Conservation (phyloP, 2,888 invertebrate species). For the Lochmaea capreae region DNA sequence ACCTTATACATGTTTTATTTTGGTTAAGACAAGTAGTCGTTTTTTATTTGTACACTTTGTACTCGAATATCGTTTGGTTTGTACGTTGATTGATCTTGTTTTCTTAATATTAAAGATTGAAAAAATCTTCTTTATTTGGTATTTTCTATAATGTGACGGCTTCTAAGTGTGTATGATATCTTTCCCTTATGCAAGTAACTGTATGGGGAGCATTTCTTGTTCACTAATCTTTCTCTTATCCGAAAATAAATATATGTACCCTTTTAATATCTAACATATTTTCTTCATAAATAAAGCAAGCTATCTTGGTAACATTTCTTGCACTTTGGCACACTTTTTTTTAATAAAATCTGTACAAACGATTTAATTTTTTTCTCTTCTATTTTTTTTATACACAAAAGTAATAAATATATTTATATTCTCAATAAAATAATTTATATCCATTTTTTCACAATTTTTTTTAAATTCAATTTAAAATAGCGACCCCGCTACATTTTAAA, state of each 20-base stretch:
- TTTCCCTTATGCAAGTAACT: conserved; percentile 55
- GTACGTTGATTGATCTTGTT: conserved; percentile 32
- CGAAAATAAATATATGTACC: conserved; percentile 66
- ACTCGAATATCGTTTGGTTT: conserved; percentile 7
- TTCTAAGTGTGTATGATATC: conserved; percentile 45
- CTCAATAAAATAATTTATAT: conserved; percentile 61
- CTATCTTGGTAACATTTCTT: conserved; percentile 65
- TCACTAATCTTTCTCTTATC: conserved; percentile 35
- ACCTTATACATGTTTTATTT: background rate
- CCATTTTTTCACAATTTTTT: conserved; percentile 67
- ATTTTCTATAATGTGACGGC: conserved; percentile 31
- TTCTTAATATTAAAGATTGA: conserved; percentile 27
- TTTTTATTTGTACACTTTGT: background rate
- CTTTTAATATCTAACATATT: conserved; percentile 59
- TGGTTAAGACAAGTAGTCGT: background rate
- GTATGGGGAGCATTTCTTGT: conserved; percentile 32
- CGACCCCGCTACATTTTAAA: conserved; percentile 61
- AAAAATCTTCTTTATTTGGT: conserved; percentile 24
- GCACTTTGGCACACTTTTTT: conserved; percentile 68
- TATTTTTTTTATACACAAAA: conserved; percentile 64
- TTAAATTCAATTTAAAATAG: conserved; percentile 61
- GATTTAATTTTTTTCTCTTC: conserved; percentile 62
- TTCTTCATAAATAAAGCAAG: conserved; percentile 63
- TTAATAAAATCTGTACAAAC: conserved; percentile 67
- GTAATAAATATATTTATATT: conserved; percentile 62